phyloP scores from a whole-genome alignment of 2,888 invertebrate species.

The Netelia inedita region DNA sequence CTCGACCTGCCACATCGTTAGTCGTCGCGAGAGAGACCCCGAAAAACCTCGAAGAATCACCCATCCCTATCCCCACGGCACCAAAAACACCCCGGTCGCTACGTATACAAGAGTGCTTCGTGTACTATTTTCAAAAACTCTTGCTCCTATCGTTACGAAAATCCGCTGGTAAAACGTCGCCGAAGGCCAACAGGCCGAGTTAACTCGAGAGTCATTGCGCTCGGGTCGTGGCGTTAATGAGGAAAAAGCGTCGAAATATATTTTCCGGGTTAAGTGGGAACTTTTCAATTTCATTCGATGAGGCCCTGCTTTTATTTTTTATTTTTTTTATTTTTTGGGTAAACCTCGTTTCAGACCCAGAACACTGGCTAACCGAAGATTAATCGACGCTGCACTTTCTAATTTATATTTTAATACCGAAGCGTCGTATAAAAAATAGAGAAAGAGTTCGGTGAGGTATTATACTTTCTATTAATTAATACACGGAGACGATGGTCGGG shows the following conservation, averaged over 20 bases:
- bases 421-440: neutral
- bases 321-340: neutral
- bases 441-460: neutral
- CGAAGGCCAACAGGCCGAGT: slow-evolving; percentile 3
- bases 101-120: slow-evolving; percentile 2
- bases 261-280: slow-evolving; percentile 39
- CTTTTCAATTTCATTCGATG: slow-evolving; percentile 38
- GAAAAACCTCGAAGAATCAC: slow-evolving; percentile 60
- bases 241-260: slow-evolving; percentile 45
- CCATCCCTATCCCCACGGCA: slow-evolving; percentile 2
- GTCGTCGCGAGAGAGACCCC: slow-evolving; percentile 69
- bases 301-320: slow-evolving; percentile 22
- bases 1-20: slow-evolving; percentile 81
- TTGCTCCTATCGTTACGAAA: slow-evolving; percentile 15
- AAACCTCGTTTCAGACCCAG: neutral
- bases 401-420: neutral
- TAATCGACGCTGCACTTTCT: slow-evolving; percentile 32
- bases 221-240: slow-evolving; percentile 42
- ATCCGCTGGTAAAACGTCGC: neutral
- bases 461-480: slow-evolving; percentile 45
- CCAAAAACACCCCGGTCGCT: slow-evolving; percentile 8
- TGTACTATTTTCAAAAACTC: slow-evolving; percentile 58
- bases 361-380: slow-evolving; percentile 2
- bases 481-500: slow-evolving; percentile 19
- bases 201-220: slow-evolving; percentile 45